Conservation (phyloP, 1,140 invertebrate genomes). For the Micrasema minimum region DNA sequence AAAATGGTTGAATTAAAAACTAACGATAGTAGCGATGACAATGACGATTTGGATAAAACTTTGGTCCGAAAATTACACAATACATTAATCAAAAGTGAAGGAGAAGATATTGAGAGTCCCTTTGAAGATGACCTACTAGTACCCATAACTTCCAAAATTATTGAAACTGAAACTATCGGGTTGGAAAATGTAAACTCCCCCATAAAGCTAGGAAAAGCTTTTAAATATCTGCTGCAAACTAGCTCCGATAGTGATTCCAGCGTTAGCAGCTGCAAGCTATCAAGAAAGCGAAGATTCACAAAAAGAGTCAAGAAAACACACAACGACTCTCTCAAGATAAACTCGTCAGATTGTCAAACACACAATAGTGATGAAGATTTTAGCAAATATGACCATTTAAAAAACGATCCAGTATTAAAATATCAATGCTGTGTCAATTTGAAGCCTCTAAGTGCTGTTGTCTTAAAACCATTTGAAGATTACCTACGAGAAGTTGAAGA, state of each 20-base stretch:
- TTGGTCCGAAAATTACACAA: too few relatives aligned
- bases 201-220: slow-evolving; percentile 17
- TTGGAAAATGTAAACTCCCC: not conserved
- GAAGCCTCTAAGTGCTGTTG: not conserved
- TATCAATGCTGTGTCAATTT: slow-evolving; percentile 10
- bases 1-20: too few relatives aligned
- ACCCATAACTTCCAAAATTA: too few relatives aligned
- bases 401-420: slow-evolving; percentile 16
- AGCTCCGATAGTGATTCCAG: slow-evolving; percentile 24
- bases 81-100: not conserved
- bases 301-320: slow-evolving; percentile 14
- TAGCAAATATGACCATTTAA: slow-evolving; percentile 12
- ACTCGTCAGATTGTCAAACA: not conserved
- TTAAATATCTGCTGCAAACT: slow-evolving; percentile 16
- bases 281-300: slow-evolving; percentile 15
- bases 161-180: too few relatives aligned
- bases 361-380: slow-evolving; percentile 10
- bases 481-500: slow-evolving; percentile 4
- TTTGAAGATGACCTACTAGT: not conserved
- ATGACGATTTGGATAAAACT: too few relatives aligned
- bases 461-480: slow-evolving; percentile 23
- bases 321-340: not conserved
- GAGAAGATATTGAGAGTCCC: not conserved
- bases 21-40: too few relatives aligned
- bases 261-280: not conserved